phyloP scores from a whole-genome alignment of 2,113 vertebrate species.

The Tenebrosternarchus preto region DNA sequence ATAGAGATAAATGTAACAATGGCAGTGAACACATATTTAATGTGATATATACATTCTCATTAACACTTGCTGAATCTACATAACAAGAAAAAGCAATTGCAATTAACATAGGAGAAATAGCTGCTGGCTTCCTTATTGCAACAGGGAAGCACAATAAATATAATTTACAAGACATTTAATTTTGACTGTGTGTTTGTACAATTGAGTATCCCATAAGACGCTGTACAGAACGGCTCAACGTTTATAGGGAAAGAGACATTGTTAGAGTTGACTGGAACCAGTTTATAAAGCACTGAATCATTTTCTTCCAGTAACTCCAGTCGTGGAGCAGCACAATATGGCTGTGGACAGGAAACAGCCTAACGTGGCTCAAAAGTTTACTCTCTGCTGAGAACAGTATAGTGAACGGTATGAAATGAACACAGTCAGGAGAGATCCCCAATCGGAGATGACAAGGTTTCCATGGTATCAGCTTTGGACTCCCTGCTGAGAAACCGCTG shows the following conservation, averaged over 20 bases:
- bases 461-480: conserved; percentile 32
- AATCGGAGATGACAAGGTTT: conserved; percentile 24
- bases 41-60: conserved; percentile 50
- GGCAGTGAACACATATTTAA: too few relatives aligned
- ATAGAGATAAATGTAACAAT: not conserved
- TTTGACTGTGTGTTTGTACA: conserved; percentile 60
- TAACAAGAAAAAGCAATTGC: conserved; percentile 59
- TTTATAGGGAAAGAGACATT: conserved; percentile 44
- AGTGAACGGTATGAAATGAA: conserved; percentile 12
- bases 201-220: conserved; percentile 61
- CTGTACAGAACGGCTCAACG: conserved; percentile 44
- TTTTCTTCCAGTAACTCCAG: conserved; percentile 38
- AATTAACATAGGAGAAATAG: conserved; percentile 69
- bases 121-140: conserved; percentile 64
- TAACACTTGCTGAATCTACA: conserved; percentile 63
- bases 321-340: conserved; percentile 10
- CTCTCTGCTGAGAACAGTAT: conserved; percentile 15
- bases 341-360: too few relatives aligned
- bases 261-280: conserved; percentile 61
- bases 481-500: conserved; percentile 60
- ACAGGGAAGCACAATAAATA: conserved; percentile 60
- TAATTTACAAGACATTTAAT: conserved; percentile 70
- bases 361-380: too few relatives aligned
- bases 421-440: conserved; percentile 10
- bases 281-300: conserved; percentile 39